These are phyloP conservation scores for Dinocampus coccinellae DNA, from an alignment of 2,888 invertebrate genomes.

Conservation along the genomic window DNA sequence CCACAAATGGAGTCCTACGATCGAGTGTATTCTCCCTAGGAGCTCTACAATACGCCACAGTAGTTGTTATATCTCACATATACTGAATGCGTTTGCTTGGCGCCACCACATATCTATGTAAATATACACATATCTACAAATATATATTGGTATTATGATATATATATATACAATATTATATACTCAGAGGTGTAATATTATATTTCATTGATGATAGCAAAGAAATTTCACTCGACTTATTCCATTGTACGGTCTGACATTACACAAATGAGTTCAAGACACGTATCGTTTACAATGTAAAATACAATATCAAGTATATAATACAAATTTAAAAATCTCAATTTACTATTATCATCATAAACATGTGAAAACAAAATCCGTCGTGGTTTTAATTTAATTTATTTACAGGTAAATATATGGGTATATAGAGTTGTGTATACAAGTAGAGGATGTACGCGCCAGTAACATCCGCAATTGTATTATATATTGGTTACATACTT, in stretches of 20 bases:
- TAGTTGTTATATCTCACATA: conserved; percentile 23
- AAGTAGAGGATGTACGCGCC: too few relatives aligned
- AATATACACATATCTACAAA: too few relatives aligned
- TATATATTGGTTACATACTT: too few relatives aligned
- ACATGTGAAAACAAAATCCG: background rate
- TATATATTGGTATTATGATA: too few relatives aligned
- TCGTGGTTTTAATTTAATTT: conserved; percentile 7
- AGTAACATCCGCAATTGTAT: too few relatives aligned
- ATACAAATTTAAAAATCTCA: conserved; percentile 14
- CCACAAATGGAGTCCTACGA: conserved; percentile 70
- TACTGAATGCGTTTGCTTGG: background rate
- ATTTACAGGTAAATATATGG: background rate
- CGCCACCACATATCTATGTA: background rate
- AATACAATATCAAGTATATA: background rate
- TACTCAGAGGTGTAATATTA: conserved; percentile 67
- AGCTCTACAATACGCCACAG: conserved; percentile 58
- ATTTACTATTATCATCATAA: conserved; percentile 18
- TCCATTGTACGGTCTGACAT: conserved; percentile 51
- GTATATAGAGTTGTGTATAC: too few relatives aligned
- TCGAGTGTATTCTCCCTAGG: conserved; percentile 66
- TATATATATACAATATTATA: background rate
- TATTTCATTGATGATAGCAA: conserved; percentile 45
- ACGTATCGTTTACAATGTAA: conserved; percentile 43
- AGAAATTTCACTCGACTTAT: conserved; percentile 65
- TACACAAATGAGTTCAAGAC: conserved; percentile 54